Evolutionary conservation across 2,797 vertebrate genomes (phyloP).

Genomic region (Rousettus madagascariensis): DNA sequence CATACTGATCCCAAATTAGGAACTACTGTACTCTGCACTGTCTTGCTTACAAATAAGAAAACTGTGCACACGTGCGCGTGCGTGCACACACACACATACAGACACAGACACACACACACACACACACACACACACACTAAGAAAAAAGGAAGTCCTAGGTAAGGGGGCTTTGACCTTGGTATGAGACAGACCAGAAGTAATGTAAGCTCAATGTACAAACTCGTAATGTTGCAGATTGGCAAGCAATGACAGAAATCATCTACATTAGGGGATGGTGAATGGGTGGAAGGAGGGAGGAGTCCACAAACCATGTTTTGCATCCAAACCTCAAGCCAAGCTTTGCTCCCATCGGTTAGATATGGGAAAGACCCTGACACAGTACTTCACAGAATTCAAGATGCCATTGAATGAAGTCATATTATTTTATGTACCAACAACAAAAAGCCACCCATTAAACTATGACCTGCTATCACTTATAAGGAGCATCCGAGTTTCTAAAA

Average conservation of each 20-base stretch:
- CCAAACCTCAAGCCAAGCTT: neutral
- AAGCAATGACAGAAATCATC: neutral
- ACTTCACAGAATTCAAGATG: neutral
- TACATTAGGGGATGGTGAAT: neutral
- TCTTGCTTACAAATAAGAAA: neutral
- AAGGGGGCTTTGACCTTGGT: neutral
- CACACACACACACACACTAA: neutral
- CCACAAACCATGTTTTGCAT: neutral
- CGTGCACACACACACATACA: no score
- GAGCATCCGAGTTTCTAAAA: constrained; percentile 3
- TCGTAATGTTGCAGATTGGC: neutral
- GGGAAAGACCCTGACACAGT: neutral
- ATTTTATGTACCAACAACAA: neutral
- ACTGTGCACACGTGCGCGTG: rapidly evolving
- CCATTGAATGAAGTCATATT: neutral
- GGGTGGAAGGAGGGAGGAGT: neutral
- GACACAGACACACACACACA: no score
- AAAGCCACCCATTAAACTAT: neutral
- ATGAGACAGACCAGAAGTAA: neutral
- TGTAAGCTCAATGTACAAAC: neutral
- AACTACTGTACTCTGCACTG: neutral
- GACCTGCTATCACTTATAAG: constrained; percentile 27
- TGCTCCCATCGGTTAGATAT: neutral
- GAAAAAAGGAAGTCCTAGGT: neutral
- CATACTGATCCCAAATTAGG: neutral